Conservation (phyloP, 2,113 vertebrate genomes). For the Hippocampus guttulatus region DNA sequence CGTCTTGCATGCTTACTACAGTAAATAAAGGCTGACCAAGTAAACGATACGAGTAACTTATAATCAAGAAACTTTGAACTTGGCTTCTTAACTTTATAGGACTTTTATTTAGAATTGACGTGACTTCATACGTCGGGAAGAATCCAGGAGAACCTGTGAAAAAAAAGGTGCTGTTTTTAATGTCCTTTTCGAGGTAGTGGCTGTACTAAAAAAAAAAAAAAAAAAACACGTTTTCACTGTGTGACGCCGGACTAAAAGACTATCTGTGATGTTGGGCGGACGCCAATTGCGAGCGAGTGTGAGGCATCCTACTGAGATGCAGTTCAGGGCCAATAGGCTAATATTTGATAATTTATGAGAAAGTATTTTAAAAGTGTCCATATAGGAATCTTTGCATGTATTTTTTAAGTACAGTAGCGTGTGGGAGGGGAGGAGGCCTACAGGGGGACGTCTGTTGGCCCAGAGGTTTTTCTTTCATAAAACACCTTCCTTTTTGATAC, state of each 20-base stretch:
- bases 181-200: constrained; percentile 59
- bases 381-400: constrained; percentile 66
- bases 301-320: constrained; percentile 38
- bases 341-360: constrained; percentile 59
- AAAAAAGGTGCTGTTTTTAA: constrained; percentile 69
- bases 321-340: constrained; percentile 51
- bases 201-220: constrained; percentile 11
- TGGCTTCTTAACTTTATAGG: constrained; percentile 59
- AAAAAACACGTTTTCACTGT: constrained; percentile 39
- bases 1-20: constrained; percentile 54
- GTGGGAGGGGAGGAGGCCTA: constrained; percentile 25
- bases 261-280: constrained; percentile 23
- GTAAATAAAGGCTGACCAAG: constrained; percentile 37
- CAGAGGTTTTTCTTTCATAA: constrained; percentile 58
- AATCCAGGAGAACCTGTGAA: constrained; percentile 54
- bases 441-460: constrained; percentile 48
- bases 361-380: constrained; percentile 56
- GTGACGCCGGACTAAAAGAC: constrained; percentile 26
- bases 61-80: constrained; percentile 38
- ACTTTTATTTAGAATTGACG: constrained; percentile 46
- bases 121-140: constrained; percentile 47
- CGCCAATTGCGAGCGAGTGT: constrained; percentile 15
- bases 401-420: constrained; percentile 59
- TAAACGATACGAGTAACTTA: constrained; percentile 52
- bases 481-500: constrained; percentile 57